phyloP scores from a whole-genome alignment of 2,888 invertebrate genomes.

The Liposcelis brunnea region DNA sequence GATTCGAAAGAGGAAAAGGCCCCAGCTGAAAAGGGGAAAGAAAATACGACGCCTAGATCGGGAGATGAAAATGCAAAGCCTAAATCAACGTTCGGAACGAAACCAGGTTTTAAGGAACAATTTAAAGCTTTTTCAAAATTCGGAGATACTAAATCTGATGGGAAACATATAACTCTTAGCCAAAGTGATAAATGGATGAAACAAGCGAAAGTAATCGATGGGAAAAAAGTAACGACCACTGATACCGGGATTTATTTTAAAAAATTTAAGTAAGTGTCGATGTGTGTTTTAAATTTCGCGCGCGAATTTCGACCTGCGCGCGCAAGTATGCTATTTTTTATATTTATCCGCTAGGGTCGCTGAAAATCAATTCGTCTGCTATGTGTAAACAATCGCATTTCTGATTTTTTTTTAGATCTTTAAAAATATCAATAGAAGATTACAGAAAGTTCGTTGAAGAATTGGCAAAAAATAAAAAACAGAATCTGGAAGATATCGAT shows the following conservation, averaged over 20 bases:
- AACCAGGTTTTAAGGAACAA: conserved; percentile 35
- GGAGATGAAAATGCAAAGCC: not conserved
- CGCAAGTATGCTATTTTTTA: not conserved
- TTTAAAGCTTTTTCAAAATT: conserved; percentile 74
- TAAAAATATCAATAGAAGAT: conserved; percentile 57
- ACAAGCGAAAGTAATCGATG: conserved; percentile 68
- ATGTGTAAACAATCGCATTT: not conserved
- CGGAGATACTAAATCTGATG: conserved; percentile 72
- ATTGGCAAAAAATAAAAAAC: conserved; percentile 64
- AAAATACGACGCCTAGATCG: not conserved
- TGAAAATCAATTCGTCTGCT: no score
- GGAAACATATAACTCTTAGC: conserved; percentile 68
- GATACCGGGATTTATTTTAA: conserved; percentile 83
- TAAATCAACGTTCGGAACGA: not conserved
- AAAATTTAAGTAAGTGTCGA: conserved; percentile 63
- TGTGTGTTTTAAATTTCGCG: not conserved
- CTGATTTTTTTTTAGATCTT: conserved; percentile 24
- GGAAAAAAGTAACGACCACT: conserved; percentile 72
- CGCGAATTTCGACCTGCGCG: not conserved
- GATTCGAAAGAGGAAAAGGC: not conserved
- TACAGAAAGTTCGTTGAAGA: conserved; percentile 76
- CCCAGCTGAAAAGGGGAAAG: not conserved
- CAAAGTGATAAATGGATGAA: conserved; percentile 92
- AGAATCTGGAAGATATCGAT: conserved; percentile 61
- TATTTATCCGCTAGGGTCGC: no score